Evolutionary conservation across 2,113 vertebrate species (phyloP), one percentile per base, ranked within the genome.

Genomic region (Ammodramus savannarum): DNA sequence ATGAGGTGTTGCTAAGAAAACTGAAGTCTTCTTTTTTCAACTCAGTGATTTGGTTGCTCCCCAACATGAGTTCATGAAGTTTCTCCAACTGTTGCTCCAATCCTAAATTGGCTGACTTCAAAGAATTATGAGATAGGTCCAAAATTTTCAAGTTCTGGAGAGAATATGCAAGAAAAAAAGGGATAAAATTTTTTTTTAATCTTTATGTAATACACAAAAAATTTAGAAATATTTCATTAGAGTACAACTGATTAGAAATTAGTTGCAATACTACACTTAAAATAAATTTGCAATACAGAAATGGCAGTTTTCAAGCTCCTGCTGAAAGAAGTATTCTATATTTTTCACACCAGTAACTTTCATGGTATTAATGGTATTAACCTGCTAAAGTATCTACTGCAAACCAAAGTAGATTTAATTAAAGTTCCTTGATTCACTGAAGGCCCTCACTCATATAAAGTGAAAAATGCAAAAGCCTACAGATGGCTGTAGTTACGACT

Each of bases 81-180:
- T 95, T 98, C 76, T 95, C 96, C 86, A 99, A 92, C 84, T 99
- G 99, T 34, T 96, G 96, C 48, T 96, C 95, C 15, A 94, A 97
- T 69, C 99, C 98, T 61, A 99, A 96, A 87, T 89, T 97, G 59
- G 98, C 98, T 38, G 99, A 98, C 31, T 75, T 86, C 89, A 99
- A 97, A 10, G 92, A 88, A 97, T 99, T 99, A 65, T 94, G 97
- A 69, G 99, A 99, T 27, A 99, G 93, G 59, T 99, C 98, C 84
- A 99, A 97, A 92, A 95, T 97, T 49, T 63, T 93, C 94, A 99
- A 97, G 72, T 95, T 98, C 99, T 99, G 94, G 67, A 52, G 76
- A 89, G 23, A 87, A 41, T 86, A 73, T 66, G 21, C 38, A 66
- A 88, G 13, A 3, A 29, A 57, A 49, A 72, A 68, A 67, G 21